These are phyloP conservation scores for Trichomalopsis sarcophagae DNA, from an alignment of 1,140 invertebrate genomes.

Conservation along the genomic window DNA sequence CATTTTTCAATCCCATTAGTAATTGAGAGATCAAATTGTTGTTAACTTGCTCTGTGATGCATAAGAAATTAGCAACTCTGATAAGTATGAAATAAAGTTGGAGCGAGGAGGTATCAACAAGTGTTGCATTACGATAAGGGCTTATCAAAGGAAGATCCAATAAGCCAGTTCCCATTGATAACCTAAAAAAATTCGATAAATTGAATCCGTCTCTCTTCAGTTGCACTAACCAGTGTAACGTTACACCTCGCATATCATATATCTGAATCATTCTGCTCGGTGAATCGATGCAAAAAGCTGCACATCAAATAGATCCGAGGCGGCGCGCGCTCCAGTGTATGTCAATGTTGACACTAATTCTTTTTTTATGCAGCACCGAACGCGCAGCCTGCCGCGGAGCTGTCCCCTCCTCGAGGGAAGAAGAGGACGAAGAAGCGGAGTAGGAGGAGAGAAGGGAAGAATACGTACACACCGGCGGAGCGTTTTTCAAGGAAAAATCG, in stretches of 20 bases:
- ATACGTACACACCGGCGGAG: background rate
- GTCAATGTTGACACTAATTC: conserved; percentile 14
- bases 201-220: background rate
- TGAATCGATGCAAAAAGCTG: background rate
- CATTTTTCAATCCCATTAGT: too few species aligned
- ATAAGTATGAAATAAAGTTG: background rate
- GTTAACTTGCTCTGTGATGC: background rate
- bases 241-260: background rate
- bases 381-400: background rate
- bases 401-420: conserved; percentile 3
- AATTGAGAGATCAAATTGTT: background rate
- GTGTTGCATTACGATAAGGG: background rate
- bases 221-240: background rate
- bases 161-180: background rate
- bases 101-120: background rate
- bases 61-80: background rate
- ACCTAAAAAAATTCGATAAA: too few species aligned
- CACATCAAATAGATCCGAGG: background rate
- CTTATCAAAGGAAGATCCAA: too few species aligned
- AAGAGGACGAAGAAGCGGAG: background rate
- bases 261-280: background rate
- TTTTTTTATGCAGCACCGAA: background rate
- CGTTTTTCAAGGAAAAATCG: conserved; percentile 46
- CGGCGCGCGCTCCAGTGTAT: background rate
- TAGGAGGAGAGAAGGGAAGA: background rate